A percentile compares a stretch with the other conserved stretches of the same genome.
Conservation (phyloP, 2,888 invertebrate species). For the Drosophila nigritarsus region DNA sequence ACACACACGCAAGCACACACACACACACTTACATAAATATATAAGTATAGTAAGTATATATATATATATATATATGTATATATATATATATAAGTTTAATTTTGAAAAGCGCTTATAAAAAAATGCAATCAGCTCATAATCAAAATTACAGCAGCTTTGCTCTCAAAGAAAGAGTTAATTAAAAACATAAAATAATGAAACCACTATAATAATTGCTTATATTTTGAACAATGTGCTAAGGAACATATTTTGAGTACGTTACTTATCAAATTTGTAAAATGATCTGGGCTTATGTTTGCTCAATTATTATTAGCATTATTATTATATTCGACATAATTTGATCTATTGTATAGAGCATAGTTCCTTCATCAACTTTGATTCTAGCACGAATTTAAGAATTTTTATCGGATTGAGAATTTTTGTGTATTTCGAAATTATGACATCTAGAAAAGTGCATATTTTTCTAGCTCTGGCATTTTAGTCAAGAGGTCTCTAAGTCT, state of each 20-base stretch:
- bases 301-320: background rate
- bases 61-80: background rate
- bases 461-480: background rate
- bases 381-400: no score
- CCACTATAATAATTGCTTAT: background rate
- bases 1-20: constrained; percentile 2
- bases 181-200: background rate
- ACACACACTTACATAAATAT: background rate
- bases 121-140: constrained; percentile 3
- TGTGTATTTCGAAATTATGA: background rate
- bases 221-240: no score
- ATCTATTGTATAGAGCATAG: background rate
- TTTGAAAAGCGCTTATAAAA: constrained; percentile 24
- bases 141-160: background rate
- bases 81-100: background rate
- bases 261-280: background rate
- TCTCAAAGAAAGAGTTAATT: constrained; percentile 2
- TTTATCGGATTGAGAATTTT: background rate
- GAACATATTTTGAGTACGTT: no score
- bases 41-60: background rate
- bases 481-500: background rate
- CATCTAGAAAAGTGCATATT: background rate
- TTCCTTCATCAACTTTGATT: background rate
- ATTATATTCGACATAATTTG: background rate
- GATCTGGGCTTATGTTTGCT: background rate